Percentiles rank a stretch among this genome's conserved stretches.
Conservation (phyloP, 64 coral and sea anemone genomes). For the Montipora cactus region DNA sequence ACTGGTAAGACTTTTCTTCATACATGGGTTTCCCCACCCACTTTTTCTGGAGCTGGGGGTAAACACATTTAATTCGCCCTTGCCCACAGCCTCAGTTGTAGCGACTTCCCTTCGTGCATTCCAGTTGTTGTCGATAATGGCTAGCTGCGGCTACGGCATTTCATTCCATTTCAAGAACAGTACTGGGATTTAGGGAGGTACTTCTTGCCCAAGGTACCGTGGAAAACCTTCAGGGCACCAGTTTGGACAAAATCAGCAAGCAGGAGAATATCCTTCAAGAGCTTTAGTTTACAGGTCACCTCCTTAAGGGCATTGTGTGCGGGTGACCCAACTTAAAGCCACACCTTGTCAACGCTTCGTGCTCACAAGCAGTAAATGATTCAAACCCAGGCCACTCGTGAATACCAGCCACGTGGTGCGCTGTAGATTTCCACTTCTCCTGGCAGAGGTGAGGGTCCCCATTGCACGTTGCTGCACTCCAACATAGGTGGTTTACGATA, state of each 20-base stretch:
- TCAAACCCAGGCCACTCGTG: conserved; percentile 53
- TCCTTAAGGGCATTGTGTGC: conserved; percentile 8
- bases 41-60: conserved; percentile 39
- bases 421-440: conserved; percentile 51
- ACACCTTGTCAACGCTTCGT: conserved; percentile 12
- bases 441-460: conserved; percentile 10
- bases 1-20: conserved; percentile 36
- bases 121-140: conserved; percentile 34
- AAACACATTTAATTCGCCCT: conserved; percentile 24
- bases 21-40: conserved; percentile 40
- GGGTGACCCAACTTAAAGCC: neutral
- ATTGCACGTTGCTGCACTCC: conserved; percentile 53
- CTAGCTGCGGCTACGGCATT: conserved; percentile 16
- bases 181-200: conserved; percentile 49
- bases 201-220: conserved; percentile 48
- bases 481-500: conserved; percentile 54
- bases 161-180: conserved; percentile 56
- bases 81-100: neutral
- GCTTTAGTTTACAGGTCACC: neutral
- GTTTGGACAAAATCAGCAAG: conserved; percentile 61
- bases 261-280: conserved; percentile 37
- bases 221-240: conserved; percentile 46
- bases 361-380: conserved; percentile 23
- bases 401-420: conserved; percentile 29
- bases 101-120: conserved; percentile 30